Evolutionary conservation across 1,140 invertebrate genomes (phyloP).

Genomic region (Popillia japonica): DNA sequence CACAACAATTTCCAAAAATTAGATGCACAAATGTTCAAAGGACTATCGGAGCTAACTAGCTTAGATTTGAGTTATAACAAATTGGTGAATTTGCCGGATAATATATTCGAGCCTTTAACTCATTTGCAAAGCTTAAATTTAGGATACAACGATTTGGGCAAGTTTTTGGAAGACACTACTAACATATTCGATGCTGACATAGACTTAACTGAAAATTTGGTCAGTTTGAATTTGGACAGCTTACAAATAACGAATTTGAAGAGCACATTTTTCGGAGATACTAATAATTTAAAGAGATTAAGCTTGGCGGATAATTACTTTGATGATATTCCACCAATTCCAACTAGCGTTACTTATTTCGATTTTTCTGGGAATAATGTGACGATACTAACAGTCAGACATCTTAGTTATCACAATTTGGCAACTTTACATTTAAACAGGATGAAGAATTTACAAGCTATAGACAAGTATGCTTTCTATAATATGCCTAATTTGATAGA

Average conservation of each 20-base stretch:
- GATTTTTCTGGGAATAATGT: constrained; percentile 58
- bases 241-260: constrained; percentile 48
- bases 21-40: constrained; percentile 58
- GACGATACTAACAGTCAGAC: constrained; percentile 47
- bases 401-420: constrained; percentile 53
- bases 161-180: constrained; percentile 44
- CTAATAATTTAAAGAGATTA: constrained; percentile 47
- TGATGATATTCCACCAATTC: constrained; percentile 49
- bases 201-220: constrained; percentile 48
- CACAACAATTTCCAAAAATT: constrained; percentile 62
- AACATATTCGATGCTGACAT: constrained; percentile 44
- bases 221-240: constrained; percentile 50
- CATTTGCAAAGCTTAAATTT: constrained; percentile 51
- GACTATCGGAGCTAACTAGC: constrained; percentile 58
- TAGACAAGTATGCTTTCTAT: constrained; percentile 57
- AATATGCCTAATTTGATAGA: constrained; percentile 55
- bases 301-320: constrained; percentile 55
- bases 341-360: constrained; percentile 50
- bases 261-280: constrained; percentile 49
- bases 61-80: constrained; percentile 61
- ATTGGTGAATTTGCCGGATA: constrained; percentile 47
- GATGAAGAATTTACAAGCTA: constrained; percentile 49
- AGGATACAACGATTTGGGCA: constrained; percentile 54
- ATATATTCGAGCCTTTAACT: constrained; percentile 45
- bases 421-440: constrained; percentile 54